Evolutionary conservation across 1,140 invertebrate genomes (phyloP).

Genomic region (Neotoxoptera formosana): DNA sequence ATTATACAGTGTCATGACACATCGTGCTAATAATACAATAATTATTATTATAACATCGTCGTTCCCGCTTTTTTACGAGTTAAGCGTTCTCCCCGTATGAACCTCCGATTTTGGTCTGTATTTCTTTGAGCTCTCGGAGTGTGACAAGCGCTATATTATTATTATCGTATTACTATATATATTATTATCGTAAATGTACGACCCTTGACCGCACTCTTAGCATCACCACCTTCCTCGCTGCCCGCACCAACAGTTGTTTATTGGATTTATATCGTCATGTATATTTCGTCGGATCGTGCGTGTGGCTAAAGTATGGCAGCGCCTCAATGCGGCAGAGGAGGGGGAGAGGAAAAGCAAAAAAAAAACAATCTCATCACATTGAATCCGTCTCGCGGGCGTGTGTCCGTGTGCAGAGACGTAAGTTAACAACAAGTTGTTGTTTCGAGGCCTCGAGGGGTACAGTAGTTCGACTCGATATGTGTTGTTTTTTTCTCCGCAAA

Average conservation of each 20-base stretch:
- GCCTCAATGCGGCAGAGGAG: not conserved
- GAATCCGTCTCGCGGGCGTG: not conserved
- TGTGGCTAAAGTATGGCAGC: not conserved
- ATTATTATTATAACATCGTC: not conserved
- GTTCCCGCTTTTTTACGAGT: not conserved
- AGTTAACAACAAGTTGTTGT: slow-evolving; percentile 9
- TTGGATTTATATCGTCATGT: not conserved
- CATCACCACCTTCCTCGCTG: not conserved
- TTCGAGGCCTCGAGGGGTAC: not conserved
- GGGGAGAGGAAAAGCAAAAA: not conserved
- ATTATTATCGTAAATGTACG: not conserved
- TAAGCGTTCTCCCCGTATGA: not conserved
- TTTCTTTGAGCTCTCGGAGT: not conserved
- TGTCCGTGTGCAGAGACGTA: not conserved
- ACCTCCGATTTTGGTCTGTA: not conserved
- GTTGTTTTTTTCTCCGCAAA: not conserved
- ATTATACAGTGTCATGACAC: not conserved
- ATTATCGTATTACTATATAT: not conserved
- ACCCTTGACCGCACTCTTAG: not conserved
- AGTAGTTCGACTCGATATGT: not conserved
- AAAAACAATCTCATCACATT: not conserved
- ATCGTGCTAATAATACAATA: not conserved
- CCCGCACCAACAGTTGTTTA: not conserved
- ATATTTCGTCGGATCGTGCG: not conserved
- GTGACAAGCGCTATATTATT: not conserved